Percentiles rank a stretch among this genome's conserved stretches.
Evolutionary conservation across 1,140 invertebrate genomes (phyloP).

Genomic region (Euborellia annulipes): DNA sequence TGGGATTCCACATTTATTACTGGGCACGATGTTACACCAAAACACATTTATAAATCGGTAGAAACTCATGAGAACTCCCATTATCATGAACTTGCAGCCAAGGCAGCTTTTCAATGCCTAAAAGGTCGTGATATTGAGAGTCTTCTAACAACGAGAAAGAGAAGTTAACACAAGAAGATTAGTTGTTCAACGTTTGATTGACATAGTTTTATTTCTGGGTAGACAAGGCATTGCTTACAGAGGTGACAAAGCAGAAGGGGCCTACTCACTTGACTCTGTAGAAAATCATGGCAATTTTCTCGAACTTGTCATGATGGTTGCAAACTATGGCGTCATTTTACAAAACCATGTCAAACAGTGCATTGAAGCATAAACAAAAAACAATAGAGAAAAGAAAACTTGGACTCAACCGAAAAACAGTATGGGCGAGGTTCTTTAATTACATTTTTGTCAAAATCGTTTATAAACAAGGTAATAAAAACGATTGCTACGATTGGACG

Average conservation of each 20-base stretch:
- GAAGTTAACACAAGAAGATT: constrained; percentile 9
- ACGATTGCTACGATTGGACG: constrained; percentile 5
- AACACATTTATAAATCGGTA: constrained; percentile 8
- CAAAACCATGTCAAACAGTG: constrained; percentile 7
- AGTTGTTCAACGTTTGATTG: constrained; percentile 11
- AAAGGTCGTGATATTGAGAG: constrained; percentile 5
- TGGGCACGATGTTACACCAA: constrained; percentile 6
- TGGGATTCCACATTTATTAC: constrained; percentile 10
- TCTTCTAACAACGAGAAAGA: constrained; percentile 9
- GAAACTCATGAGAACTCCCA: constrained; percentile 7
- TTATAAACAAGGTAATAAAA: constrained; percentile 11
- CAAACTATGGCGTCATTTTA: constrained; percentile 9
- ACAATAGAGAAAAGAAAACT: constrained; percentile 4
- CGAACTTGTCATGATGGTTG: constrained; percentile 11
- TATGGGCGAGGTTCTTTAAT: constrained; percentile 7
- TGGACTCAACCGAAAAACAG: background rate
- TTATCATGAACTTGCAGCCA: constrained; percentile 8
- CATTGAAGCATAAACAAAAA: constrained; percentile 4
- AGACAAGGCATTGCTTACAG: constrained; percentile 11
- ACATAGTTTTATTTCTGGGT: constrained; percentile 11
- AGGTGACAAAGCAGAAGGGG: constrained; percentile 9
- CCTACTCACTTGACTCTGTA: constrained; percentile 5
- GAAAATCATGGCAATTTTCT: constrained; percentile 13
- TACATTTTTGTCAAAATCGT: constrained; percentile 8
- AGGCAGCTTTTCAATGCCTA: constrained; percentile 7